Base-by-base conservation (phyloP, 1,140 invertebrate genomes). In the Nylanderia fulva region DNA sequence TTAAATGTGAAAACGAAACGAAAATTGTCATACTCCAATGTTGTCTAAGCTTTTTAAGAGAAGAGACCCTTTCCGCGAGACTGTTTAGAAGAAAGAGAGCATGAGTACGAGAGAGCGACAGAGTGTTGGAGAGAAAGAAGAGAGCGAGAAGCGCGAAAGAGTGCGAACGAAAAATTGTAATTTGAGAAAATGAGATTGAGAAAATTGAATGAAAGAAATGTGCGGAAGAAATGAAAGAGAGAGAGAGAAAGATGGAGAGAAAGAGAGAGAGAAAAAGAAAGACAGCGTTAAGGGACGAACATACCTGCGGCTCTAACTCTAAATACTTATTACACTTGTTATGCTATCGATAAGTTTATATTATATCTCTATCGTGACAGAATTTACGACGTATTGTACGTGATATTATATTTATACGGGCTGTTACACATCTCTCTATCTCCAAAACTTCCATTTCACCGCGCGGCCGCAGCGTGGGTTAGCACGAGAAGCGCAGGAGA, bases 331-430 rank as follows among this genome's bases (percentile, higher is more conserved):
- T 91, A 93, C 88, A 93, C 91, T 93, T 93, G 92, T 93, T 93
- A 94, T 90, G 92, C 93, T 94, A 93, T 94, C 93, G 76, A 93
- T 93, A 94, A 93, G 93, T 94, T 94, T 93, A 93, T 93, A 93
- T 92, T 82, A 89, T 91, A 92, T 92, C 92, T 93, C 90, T 92
- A 92, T 89, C 86, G 86, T 91, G 89, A 93, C 89, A 90, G 90
- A 87, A 91, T 92, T 91, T 88, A 91, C 90, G 90, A 93, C 39
- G 87, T 92, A 90, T 93, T 92, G 87, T 92, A 92, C 90, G 93
- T 93, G 92, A 93, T 93, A 93, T 91, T 93, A 93, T 91, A 93
- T 93, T 93, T 93, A 93, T 93, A 94, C 91, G 91, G 89, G 92
- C 92, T 93, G 93, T 94, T 93, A 93, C 85, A 92, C 90, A 91